Percentiles rank a stretch among this genome's conserved stretches.
phyloP scores from a whole-genome alignment of 2,113 vertebrate genomes.

The Anas platyrhynchos region DNA sequence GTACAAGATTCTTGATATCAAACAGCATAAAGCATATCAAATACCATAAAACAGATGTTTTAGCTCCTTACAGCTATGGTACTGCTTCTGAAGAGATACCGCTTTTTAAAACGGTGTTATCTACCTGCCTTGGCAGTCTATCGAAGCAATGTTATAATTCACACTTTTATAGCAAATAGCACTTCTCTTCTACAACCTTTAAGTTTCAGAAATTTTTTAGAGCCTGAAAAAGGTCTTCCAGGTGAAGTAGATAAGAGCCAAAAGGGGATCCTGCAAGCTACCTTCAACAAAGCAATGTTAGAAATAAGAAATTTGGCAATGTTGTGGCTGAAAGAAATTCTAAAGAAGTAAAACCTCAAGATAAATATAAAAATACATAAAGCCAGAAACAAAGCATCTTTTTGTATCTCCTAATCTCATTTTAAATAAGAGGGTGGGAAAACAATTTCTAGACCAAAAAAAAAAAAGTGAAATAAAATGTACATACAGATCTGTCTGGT shows the following conservation, averaged over 20 bases:
- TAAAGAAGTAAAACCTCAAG: not conserved
- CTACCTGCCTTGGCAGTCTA: not conserved
- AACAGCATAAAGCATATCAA: not conserved
- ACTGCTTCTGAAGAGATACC: not conserved
- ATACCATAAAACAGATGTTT: not conserved
- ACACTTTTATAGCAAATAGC: not conserved
- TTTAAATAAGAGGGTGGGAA: not conserved
- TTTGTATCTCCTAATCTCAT: not conserved
- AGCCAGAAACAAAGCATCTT: not conserved
- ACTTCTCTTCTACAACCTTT: not conserved
- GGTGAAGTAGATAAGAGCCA: not conserved
- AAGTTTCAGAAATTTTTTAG: not conserved
- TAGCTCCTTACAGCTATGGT: not conserved
- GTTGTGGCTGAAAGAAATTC: not conserved
- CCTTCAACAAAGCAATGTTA: not conserved
- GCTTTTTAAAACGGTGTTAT: not conserved
- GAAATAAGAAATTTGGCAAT: not conserved
- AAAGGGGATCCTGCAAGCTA: not conserved
- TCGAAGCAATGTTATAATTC: not conserved
- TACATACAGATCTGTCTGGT: conserved; percentile 39
- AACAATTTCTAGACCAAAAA: not conserved
- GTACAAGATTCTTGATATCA: not conserved
- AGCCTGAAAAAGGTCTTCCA: not conserved
- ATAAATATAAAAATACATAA: not conserved
- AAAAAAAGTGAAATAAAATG: not conserved